A percentile compares a stretch with the other conserved stretches of the same genome.
These are phyloP conservation scores for Cyaniris semiargus DNA, from an alignment of 2,888 invertebrate species.

Conservation along the genomic window DNA sequence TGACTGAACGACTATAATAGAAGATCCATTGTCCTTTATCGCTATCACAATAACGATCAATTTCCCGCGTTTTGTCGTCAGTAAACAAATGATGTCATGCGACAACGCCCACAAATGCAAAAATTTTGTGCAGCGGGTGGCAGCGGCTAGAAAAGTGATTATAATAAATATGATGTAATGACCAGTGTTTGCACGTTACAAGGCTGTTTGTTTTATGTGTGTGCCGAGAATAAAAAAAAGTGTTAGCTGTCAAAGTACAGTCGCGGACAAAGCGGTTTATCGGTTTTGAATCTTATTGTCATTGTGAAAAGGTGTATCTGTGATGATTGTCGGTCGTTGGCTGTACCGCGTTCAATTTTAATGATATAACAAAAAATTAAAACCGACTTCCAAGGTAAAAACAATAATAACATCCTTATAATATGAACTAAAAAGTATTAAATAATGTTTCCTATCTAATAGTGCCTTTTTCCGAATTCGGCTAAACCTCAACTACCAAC, in stretches of 20 bases:
- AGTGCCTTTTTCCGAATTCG: no score
- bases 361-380: no score
- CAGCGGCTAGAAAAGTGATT: background rate
- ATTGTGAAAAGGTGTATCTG: no score
- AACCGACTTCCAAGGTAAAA: no score
- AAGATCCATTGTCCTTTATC: constrained; percentile 7
- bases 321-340: no score
- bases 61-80: background rate
- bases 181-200: background rate
- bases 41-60: constrained; percentile 5
- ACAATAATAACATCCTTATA: no score
- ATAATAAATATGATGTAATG: background rate
- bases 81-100: constrained; percentile 67
- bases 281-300: no score
- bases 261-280: background rate
- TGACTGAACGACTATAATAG: background rate
- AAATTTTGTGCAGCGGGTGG: constrained; percentile 39
- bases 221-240: background rate
- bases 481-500: no score
- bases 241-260: background rate
- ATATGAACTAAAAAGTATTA: no score
- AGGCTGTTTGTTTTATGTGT: background rate
- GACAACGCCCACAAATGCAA: constrained; percentile 52
- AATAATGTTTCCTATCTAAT: no score
- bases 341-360: no score